A percentile compares a stretch with the other conserved stretches of the same genome.
phyloP scores from a whole-genome alignment of 2,113 vertebrate species.

The Esox niger region DNA sequence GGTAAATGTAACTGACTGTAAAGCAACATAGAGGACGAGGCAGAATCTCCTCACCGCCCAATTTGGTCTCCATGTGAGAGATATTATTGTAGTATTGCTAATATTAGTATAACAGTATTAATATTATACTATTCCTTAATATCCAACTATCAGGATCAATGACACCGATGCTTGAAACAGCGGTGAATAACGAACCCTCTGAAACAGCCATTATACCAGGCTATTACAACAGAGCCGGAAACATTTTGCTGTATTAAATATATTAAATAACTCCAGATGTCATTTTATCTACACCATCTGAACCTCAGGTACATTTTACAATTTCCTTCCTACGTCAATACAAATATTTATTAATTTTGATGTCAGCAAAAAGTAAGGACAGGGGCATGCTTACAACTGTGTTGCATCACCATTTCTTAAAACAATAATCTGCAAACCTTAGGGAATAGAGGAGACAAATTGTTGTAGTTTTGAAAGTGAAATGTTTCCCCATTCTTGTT shows the following conservation, averaged over 20 bases:
- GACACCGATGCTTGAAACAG: background rate
- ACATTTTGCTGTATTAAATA: background rate
- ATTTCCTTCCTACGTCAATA: constrained; percentile 14
- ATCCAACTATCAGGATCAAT: background rate
- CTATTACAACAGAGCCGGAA: background rate
- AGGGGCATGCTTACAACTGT: too few relatives aligned
- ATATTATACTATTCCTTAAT: background rate
- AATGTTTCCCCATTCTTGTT: too few relatives aligned
- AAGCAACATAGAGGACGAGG: background rate
- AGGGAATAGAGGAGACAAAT: too few relatives aligned
- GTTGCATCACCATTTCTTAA: too few relatives aligned
- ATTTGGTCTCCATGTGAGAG: background rate
- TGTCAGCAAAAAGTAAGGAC: too few relatives aligned
- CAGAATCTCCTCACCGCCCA: too few relatives aligned
- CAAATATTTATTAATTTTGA: too few relatives aligned
- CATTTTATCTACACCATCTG: background rate
- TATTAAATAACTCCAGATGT: background rate
- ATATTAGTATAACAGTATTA: too few relatives aligned
- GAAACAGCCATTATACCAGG: background rate
- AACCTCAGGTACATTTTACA: constrained; percentile 11
- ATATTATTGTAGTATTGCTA: too few relatives aligned
- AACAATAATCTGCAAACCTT: too few relatives aligned
- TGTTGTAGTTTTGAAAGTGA: too few relatives aligned
- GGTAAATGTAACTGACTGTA: background rate
- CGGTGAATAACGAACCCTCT: background rate